phyloP scores from a whole-genome alignment of 2,888 invertebrate genomes.

The Tinea pellionella region DNA sequence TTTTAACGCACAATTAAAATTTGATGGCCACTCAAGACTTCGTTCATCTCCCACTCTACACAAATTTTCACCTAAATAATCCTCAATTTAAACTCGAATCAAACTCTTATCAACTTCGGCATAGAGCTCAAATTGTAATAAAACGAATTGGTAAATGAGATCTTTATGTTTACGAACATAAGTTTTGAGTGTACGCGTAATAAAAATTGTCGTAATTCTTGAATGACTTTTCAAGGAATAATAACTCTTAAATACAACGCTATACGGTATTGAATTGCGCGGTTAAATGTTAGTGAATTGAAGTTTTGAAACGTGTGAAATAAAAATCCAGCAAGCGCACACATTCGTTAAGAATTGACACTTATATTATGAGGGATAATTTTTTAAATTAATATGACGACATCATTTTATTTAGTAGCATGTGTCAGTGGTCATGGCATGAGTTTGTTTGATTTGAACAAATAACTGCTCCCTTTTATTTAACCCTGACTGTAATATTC shows the following conservation, averaged over 20 bases:
- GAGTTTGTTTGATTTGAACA: conserved; percentile 56
- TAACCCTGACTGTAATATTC: too few relatives aligned
- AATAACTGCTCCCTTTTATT: conserved; percentile 21
- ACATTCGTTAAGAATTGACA: conserved; percentile 70
- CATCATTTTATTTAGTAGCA: conserved; percentile 55
- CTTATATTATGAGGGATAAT: conserved; percentile 67
- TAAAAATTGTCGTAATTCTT: conserved; percentile 63
- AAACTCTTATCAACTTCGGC: not conserved
- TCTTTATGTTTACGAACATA: conserved; percentile 28
- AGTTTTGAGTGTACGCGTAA: conserved; percentile 65
- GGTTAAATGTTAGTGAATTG: conserved; percentile 23
- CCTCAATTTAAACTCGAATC: too few relatives aligned
- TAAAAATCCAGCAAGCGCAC: conserved; percentile 68
- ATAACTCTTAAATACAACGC: conserved; percentile 27
- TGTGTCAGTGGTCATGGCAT: conserved; percentile 34
- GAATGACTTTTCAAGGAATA: conserved; percentile 23
- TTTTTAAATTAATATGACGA: conserved; percentile 69
- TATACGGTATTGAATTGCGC: conserved; percentile 29
- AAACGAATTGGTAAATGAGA: conserved; percentile 27
- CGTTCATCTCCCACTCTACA: conserved; percentile 56
- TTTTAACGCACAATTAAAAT: conserved; percentile 69
- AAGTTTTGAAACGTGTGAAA: conserved; percentile 56
- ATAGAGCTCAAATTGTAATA: not conserved
- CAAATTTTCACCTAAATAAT: conserved; percentile 16
- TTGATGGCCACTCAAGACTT: conserved; percentile 63